These are phyloP conservation scores for Acrobasis suavella DNA, from an alignment of 2,888 invertebrate species.

Conservation along the genomic window DNA sequence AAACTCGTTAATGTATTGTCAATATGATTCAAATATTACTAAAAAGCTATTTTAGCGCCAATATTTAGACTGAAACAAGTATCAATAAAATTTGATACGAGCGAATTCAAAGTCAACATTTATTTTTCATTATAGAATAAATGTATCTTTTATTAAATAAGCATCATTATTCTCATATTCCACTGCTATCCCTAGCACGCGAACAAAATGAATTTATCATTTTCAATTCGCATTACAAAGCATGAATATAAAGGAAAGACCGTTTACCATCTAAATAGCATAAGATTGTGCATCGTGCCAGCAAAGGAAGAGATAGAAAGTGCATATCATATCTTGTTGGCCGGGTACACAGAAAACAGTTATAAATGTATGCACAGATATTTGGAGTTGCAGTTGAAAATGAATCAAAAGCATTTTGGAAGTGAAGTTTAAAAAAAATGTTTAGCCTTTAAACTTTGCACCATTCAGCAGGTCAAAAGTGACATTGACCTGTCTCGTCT, in stretches of 20 bases:
- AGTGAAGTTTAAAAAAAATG: too few species aligned
- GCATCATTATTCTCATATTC: background rate
- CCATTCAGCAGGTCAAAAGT: too few species aligned
- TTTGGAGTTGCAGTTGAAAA: constrained; percentile 46
- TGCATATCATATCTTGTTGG: constrained; percentile 74
- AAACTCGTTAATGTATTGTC: too few species aligned
- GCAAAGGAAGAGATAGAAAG: constrained; percentile 56
- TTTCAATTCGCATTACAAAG: constrained; percentile 7
- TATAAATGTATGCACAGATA: constrained; percentile 56
- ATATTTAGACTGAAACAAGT: too few species aligned
- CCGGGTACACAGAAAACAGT: constrained; percentile 69
- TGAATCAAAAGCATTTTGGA: background rate
- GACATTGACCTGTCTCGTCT: too few species aligned
- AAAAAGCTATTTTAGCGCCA: too few species aligned
- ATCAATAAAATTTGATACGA: too few species aligned
- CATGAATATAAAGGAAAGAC: constrained; percentile 27
- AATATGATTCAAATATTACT: too few species aligned
- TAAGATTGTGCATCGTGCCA: constrained; percentile 51
- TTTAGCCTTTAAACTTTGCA: too few species aligned
- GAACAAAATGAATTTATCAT: constrained; percentile 1
- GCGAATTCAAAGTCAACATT: too few species aligned
- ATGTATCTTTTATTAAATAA: too few species aligned
- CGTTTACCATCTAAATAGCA: constrained; percentile 50
- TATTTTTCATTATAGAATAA: too few species aligned
- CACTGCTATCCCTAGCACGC: background rate